phyloP scores from a whole-genome alignment of 2,888 invertebrate species.

The Resseliella maxima region DNA sequence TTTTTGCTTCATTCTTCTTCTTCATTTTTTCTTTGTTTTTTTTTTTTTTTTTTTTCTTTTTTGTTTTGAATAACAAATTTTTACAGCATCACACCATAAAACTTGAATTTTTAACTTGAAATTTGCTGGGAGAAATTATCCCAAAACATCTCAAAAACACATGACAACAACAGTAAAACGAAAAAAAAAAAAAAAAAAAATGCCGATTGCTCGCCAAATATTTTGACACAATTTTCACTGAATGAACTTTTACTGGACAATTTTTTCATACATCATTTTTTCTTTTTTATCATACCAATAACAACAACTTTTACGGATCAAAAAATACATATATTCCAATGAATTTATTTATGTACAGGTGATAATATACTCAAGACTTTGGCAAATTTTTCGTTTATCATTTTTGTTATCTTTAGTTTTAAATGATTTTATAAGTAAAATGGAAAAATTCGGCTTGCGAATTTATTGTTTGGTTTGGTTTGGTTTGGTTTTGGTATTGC shows the following conservation, averaged over 20 bases:
- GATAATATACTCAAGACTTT: no score
- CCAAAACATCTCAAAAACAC: background rate
- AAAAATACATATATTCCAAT: slow-evolving; percentile 5
- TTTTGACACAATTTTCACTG: slow-evolving; percentile 36
- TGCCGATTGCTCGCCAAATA: background rate
- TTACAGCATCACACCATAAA: background rate
- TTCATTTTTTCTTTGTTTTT: background rate
- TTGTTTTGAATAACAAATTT: background rate
- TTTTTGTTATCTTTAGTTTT: no score
- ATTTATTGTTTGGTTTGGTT: background rate
- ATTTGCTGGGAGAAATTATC: background rate
- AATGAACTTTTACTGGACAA: background rate
- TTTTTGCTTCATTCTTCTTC: background rate
- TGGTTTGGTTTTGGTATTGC: background rate
- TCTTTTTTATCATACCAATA: no score
- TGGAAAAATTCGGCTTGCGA: background rate
- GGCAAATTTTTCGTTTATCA: no score
- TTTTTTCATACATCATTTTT: background rate
- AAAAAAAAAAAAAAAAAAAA: background rate
- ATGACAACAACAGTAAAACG: background rate
- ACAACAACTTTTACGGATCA: slow-evolving; percentile 9
- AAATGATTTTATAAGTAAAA: no score
- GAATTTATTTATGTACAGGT: no score
- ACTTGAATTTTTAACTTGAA: background rate
- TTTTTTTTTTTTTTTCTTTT: background rate